Base-by-base conservation (phyloP, 2,113 vertebrate genomes). In the Mellivora capensis region DNA sequence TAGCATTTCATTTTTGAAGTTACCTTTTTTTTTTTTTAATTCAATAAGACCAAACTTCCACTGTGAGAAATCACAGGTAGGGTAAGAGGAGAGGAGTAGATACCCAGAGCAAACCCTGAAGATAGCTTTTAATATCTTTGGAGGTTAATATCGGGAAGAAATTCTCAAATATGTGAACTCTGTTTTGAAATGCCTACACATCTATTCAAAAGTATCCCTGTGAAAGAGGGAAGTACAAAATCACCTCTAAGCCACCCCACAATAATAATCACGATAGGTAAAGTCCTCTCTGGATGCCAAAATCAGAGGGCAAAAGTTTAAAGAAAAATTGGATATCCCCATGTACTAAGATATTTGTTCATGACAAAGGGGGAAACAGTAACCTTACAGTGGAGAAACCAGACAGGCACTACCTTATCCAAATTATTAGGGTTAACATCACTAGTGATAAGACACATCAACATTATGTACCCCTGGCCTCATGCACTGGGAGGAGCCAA, bases 51-150 rank as follows among this genome's bases (percentile, higher is more conserved):
- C 18, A 71, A 86, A 64, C 37, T 87, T 71, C 42, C 71, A 47
- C 9, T 12, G 0, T 84, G 54, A 93, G 76, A 80, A 90, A 84
- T 80, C 57, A 74, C 27, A 89, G 0, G 5, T 31, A 49, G 18
- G 39, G 52, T 23, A 11, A 91, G 44, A n/a, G 62, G 21, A 61
- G 31, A 17, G 6, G 37, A 39, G 39, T 27, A 67, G 59, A 72
- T 44, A 37, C 13, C 7, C 34, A 64, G 69, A 72, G 71, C 13
- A 42, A 27, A 59, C 31, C 12, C 17, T 93, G 64, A 37, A 23
- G 23, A 37, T 76, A 67, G 21, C 20, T 84, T 93, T 74, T 77
- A 93, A 90, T 87, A 67, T 74, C 47, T 44, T 37, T 89, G 37
- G 12, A 42, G 61, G 49, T 94, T 85, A 57, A n/a, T 37, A 27